These are phyloP conservation scores for Acanthosepion esculentum DNA, from an alignment of 2,888 invertebrate species.

Conservation along the genomic window DNA sequence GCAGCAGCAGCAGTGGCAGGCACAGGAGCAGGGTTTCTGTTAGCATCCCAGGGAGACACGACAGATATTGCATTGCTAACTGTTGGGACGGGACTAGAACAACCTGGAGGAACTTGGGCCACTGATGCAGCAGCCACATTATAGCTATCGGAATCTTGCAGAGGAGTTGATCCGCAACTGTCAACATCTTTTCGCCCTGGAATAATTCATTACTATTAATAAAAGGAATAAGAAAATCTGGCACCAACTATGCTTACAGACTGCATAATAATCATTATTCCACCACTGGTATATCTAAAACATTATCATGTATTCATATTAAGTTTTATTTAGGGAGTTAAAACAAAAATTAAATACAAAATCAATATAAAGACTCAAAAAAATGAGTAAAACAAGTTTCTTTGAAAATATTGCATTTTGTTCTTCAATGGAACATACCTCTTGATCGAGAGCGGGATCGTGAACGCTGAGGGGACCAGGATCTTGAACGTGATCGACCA, in stretches of 20 bases:
- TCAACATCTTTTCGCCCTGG: constrained; percentile 53
- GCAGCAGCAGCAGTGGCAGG: not conserved
- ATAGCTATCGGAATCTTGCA: constrained; percentile 64
- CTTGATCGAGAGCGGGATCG: constrained; percentile 58
- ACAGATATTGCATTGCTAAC: constrained; percentile 51
- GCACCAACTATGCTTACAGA: no score
- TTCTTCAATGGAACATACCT: constrained; percentile 46
- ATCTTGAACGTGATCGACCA: constrained; percentile 68
- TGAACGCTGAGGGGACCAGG: constrained; percentile 61
- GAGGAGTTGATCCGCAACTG: constrained; percentile 69
- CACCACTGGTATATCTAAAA: no score
- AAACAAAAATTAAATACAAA: not conserved
- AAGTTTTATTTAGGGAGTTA: no score
- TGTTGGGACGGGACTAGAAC: constrained; percentile 1
- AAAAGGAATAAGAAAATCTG: no score
- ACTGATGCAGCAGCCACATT: constrained; percentile 51
- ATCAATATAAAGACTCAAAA: not conserved
- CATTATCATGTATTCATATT: no score
- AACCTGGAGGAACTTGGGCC: constrained; percentile 50
- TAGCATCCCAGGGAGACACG: constrained; percentile 47
- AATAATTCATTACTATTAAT: not conserved
- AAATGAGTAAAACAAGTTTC: not conserved
- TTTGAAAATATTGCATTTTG: no score
- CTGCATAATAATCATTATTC: no score
- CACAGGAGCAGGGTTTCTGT: constrained; percentile 24